These are phyloP conservation scores for Nycticorax nycticorax DNA, from an alignment of 2,113 vertebrate genomes.

Conservation along the genomic window DNA sequence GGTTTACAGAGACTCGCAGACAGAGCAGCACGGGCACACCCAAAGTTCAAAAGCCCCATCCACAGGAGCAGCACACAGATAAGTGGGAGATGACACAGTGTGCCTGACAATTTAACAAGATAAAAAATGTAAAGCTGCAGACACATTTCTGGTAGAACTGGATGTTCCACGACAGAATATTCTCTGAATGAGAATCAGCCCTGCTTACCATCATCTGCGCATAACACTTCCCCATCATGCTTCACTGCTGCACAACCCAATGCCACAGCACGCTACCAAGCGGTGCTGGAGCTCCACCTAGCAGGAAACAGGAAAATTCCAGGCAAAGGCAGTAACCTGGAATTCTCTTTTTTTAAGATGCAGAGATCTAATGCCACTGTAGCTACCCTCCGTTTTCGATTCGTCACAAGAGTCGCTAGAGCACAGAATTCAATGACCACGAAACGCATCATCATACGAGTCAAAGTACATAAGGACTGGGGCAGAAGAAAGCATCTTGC, in stretches of 20 bases:
- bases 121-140: background rate
- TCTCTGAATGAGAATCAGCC: background rate
- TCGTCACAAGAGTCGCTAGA: background rate
- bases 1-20: background rate
- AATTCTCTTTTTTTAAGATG: background rate
- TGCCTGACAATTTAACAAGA: background rate
- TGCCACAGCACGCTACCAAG: background rate
- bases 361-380: background rate
- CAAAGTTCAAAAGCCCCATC: background rate
- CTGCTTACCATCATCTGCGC: background rate
- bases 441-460: background rate
- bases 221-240: background rate
- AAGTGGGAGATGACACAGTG: background rate
- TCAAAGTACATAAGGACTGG: background rate
- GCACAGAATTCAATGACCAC: background rate
- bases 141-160: background rate
- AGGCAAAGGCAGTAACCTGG: background rate
- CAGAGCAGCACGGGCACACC: background rate
- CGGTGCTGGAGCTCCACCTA: conserved; percentile 62
- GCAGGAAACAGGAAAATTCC: conserved; percentile 1
- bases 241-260: background rate
- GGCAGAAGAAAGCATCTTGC: background rate
- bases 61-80: background rate
- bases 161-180: background rate
- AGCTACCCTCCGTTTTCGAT: background rate